phyloP scores from a whole-genome alignment of 2,888 invertebrate genomes.

The Drosophila anomalata region DNA sequence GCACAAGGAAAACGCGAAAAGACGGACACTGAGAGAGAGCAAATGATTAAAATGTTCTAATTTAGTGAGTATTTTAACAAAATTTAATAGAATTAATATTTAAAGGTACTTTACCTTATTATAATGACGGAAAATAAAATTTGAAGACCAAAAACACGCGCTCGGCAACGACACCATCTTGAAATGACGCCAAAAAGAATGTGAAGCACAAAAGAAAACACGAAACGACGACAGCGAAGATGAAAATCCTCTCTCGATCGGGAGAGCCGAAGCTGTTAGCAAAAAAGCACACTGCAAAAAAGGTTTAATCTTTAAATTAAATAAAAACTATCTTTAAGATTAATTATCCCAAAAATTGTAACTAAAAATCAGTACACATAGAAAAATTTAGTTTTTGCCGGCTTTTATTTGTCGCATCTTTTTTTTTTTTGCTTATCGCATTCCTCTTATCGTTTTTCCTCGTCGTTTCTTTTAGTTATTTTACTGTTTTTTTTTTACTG shows the following conservation, averaged over 20 bases:
- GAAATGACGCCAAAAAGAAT: not conserved
- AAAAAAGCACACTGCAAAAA: not conserved
- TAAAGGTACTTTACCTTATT: too few relatives aligned
- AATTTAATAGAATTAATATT: not conserved
- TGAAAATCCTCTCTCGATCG: not conserved
- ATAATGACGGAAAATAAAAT: not conserved
- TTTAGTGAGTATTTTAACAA: not conserved
- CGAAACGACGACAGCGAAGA: not conserved
- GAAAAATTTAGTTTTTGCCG: slow-evolving; percentile 36
- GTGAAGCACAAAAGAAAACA: not conserved
- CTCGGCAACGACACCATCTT: not conserved
- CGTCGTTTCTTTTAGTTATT: slow-evolving; percentile 10
- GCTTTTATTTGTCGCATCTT: slow-evolving; percentile 48
- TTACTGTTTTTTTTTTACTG: slow-evolving; percentile 28
- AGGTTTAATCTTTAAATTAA: not conserved
- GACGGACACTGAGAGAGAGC: not conserved
- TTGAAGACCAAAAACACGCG: not conserved
- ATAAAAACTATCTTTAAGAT: not conserved
- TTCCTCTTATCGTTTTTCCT: slow-evolving; percentile 2
- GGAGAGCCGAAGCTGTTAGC: not conserved
- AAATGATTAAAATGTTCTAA: not conserved
- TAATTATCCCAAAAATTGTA: too few relatives aligned
- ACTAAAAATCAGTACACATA: not conserved
- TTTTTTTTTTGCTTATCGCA: slow-evolving; percentile 33
- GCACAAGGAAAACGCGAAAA: not conserved